Evolutionary conservation across 2,888 invertebrate genomes (phyloP), one percentile per base, ranked within the genome.

Genomic region (Euzetes globulus): DNA sequence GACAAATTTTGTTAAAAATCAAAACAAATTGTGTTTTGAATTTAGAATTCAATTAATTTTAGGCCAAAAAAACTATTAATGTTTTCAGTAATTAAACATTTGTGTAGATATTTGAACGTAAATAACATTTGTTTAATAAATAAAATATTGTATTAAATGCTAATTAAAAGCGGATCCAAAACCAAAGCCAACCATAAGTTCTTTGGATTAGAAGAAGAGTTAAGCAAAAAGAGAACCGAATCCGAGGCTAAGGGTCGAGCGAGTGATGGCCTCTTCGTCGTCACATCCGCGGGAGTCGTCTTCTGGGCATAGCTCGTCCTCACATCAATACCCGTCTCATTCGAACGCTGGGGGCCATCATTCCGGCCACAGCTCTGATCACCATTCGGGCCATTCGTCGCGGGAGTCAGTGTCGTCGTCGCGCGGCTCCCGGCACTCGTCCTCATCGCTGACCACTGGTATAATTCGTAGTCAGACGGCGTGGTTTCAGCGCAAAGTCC

Each of bases 401-500:
- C 65, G 65, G 7, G 37, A 65, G 65, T 65, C 65, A n/a, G 65
- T 65, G 3, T 65, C 65, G n/a, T 65, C 65, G 3, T 65, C 65
- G 33, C 65, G 65, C n/a, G 65, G 41, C 2, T 65, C 65, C 11
- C 33, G 65, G 7, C 65, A 65, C n/a, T 65, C 65, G 33, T 65
- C 65, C 37, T 37, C 65, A 17, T 65, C 65, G 37, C n/a, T 65
- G n/a, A 37, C 33, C 27, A 65, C 65, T 33, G 65, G 70, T 52
- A 74, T 76, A 33, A 76, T 76, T 22, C 74, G 76, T 11, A 45
- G 45, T 55, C 65, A 70, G 58, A 77, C 93, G 84, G 94, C 94
- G 86, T 97, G 96, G 96, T 94, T 94, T 88, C 96, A 97, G 87
- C 90, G 92, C 86, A 94, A 94, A 87, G 90, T 97, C 84, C 92